A percentile compares a stretch with the other conserved stretches of the same genome.
These are phyloP conservation scores for Cisticola juncidis DNA, from an alignment of 2,113 vertebrate genomes.

Conservation along the genomic window DNA sequence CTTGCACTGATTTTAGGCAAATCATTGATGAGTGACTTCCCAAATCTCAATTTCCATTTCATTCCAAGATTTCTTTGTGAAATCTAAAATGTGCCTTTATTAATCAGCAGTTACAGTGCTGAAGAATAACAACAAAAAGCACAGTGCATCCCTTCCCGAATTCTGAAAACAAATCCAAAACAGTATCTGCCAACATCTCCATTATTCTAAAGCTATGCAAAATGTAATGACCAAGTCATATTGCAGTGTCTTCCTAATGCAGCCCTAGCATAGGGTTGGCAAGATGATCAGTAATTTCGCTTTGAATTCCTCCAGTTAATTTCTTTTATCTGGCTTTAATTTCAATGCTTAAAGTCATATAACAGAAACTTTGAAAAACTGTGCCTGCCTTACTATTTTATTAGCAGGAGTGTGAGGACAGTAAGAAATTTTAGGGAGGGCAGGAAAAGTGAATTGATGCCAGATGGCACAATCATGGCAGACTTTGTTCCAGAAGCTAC, in stretches of 20 bases:
- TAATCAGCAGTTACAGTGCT: background rate
- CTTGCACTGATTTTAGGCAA: background rate
- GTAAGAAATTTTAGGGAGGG: background rate
- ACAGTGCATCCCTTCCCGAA: background rate
- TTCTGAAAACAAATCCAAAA: background rate
- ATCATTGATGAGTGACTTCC: background rate
- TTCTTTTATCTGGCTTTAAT: background rate
- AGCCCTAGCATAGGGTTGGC: rapidly evolving
- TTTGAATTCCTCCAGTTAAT: background rate
- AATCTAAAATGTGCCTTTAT: background rate
- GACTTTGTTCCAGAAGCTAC: background rate
- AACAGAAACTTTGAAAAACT: background rate
- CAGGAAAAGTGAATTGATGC: background rate
- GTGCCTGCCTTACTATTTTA: background rate
- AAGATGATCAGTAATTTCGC: background rate
- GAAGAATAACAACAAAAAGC: background rate
- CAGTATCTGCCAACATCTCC: background rate
- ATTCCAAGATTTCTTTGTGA: background rate
- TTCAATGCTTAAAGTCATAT: background rate
- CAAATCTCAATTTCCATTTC: background rate
- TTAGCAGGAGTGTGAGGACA: background rate
- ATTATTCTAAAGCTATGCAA: background rate
- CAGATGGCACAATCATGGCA: background rate
- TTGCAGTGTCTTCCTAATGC: background rate
- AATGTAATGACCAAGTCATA: background rate